phyloP scores from a whole-genome alignment of 1,140 invertebrate genomes.

The Cataglyphis hispanica region DNA sequence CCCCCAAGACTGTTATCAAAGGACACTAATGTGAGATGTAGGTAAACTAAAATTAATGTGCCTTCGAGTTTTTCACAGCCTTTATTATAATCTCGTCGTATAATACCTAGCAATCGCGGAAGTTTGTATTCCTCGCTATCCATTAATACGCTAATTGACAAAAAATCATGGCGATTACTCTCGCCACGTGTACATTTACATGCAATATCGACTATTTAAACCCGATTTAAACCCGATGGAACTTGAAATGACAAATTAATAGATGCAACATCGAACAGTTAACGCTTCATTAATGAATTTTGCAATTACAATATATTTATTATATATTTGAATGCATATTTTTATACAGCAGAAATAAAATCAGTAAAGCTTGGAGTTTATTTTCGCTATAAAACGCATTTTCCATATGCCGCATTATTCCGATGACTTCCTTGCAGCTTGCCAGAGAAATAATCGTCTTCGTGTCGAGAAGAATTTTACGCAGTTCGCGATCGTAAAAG shows the following conservation, averaged over 20 bases:
- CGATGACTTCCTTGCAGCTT: conserved; percentile 14
- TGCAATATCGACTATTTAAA: conserved; percentile 9
- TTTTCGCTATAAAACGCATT: conserved; percentile 63
- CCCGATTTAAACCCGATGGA: not conserved
- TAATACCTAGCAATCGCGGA: conserved; percentile 37
- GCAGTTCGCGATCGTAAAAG: conserved; percentile 70
- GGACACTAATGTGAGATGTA: conserved; percentile 17
- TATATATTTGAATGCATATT: not conserved
- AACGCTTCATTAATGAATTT: conserved; percentile 33
- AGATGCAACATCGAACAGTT: conserved; percentile 5
- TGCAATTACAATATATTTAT: conserved; percentile 9
- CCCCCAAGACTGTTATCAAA: conserved; percentile 17
- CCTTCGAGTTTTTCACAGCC: not conserved
- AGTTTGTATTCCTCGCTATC: conserved; percentile 5
- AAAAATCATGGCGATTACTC: conserved; percentile 17
- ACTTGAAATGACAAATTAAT: conserved; percentile 36
- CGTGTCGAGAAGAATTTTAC: conserved; percentile 36
- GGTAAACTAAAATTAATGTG: conserved; percentile 52
- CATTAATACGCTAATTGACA: conserved; percentile 40
- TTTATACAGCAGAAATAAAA: conserved; percentile 64
- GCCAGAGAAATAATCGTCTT: conserved; percentile 32
- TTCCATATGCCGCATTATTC: not conserved
- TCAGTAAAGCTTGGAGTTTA: conserved; percentile 64
- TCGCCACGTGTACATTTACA: not conserved
- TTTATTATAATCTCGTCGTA: conserved; percentile 12